Conservation (phyloP, 2,888 invertebrate species). For the Eupithecia vulgata region DNA sequence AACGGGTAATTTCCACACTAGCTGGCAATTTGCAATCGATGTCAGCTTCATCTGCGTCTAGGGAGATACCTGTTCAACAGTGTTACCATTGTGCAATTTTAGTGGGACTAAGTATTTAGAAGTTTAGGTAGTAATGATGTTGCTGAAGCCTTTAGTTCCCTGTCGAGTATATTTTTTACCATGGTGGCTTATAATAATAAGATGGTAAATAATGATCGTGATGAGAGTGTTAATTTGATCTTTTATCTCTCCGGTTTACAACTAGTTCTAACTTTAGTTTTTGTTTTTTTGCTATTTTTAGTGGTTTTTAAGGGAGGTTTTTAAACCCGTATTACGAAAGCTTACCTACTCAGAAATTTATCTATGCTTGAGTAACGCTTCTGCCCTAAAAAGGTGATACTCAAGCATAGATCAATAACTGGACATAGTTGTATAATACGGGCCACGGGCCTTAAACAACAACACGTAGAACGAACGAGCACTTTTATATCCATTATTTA, state of each 20-base stretch:
- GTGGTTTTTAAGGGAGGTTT: too few species aligned
- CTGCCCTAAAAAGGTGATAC: too few species aligned
- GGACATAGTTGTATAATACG: too few species aligned
- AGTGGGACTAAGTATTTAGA: not conserved
- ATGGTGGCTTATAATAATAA: not conserved
- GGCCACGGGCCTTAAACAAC: not conserved
- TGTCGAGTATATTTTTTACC: not conserved
- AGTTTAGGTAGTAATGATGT: not conserved
- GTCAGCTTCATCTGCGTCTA: conserved; percentile 28
- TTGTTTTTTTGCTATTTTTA: too few species aligned
- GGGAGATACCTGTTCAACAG: conserved; percentile 29
- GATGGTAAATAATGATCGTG: not conserved
- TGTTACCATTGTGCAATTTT: conserved; percentile 2
- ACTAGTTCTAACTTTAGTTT: not conserved
- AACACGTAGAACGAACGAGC: not conserved
- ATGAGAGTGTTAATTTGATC: not conserved
- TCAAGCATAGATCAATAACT: too few species aligned
- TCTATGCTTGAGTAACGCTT: too few species aligned
- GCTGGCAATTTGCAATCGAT: conserved; percentile 33
- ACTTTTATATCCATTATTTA: too few species aligned
- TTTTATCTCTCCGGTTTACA: not conserved
- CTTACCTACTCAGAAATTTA: too few species aligned
- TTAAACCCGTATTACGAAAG: too few species aligned
- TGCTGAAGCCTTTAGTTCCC: not conserved
- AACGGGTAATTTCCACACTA: conserved; percentile 29